These are phyloP conservation scores for Xylocampa areola DNA, from an alignment of 2,888 invertebrate genomes.

Conservation along the genomic window DNA sequence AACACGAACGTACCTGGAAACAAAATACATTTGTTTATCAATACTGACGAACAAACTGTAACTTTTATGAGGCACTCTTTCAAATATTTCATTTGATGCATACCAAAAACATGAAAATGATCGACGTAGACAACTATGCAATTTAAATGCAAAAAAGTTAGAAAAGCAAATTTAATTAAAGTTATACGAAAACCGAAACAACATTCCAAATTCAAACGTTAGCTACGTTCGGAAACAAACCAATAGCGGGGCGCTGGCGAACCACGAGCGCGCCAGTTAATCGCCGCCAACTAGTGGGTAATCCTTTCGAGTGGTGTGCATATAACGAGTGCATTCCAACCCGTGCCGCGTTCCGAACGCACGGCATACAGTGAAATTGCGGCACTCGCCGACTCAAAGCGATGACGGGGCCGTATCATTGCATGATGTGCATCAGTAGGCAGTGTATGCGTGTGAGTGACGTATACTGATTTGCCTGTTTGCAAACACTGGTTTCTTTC, in stretches of 20 bases:
- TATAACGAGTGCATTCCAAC: constrained; percentile 83
- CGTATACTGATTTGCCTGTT: constrained; percentile 50
- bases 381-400: constrained; percentile 80
- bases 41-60: constrained; percentile 35
- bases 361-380: constrained; percentile 77
- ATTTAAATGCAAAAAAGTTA: constrained; percentile 37
- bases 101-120: constrained; percentile 12
- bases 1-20: constrained; percentile 86
- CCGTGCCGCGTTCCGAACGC: constrained; percentile 69
- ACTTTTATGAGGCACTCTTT: constrained; percentile 3
- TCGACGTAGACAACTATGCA: constrained; percentile 11
- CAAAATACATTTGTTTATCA: constrained; percentile 56
- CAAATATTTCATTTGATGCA: background rate
- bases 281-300: constrained; percentile 85
- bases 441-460: constrained; percentile 57
- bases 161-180: constrained; percentile 66
- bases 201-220: constrained; percentile 73
- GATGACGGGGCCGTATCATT: constrained; percentile 81
- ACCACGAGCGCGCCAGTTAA: constrained; percentile 82
- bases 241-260: constrained; percentile 73
- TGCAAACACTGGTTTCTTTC: constrained; percentile 43
- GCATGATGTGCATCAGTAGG: constrained; percentile 74
- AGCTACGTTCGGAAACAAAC: constrained; percentile 77
- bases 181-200: constrained; percentile 66
- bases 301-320: constrained; percentile 86